Base-by-base conservation (phyloP, 2,888 invertebrate species). In the Invenusta paracnida region DNA sequence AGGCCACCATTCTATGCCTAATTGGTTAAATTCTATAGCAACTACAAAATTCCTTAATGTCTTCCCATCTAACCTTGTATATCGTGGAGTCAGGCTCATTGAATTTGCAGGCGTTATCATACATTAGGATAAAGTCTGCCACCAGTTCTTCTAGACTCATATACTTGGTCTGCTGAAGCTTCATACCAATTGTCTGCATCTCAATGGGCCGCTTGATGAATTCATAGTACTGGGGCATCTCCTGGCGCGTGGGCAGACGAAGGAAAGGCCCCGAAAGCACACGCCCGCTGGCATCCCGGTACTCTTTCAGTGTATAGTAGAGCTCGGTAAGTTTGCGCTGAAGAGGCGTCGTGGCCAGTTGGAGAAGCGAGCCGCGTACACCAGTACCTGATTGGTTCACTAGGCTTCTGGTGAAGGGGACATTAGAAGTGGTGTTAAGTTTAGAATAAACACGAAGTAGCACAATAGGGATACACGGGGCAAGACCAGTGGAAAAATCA, bases 71-170 rank as follows among this genome's bases (percentile, higher is more conserved):
- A n/a, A 90, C 94, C 92, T 96, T 97, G 91, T 97, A 98, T 88
- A 99, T 97, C 91, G 95, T 95, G 1, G 97, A 97, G 0, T 97
- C 97, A 0, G 98, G 96, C 90, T 98, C 98, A 91, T 99, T 98
- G 90, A 97, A 99, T 85, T 94, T 93, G 90, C 97, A 97, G 0
- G 99, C 98, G 91, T 99, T 99, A 89, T 96, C 95, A 87, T 96
- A 96, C 95, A 99, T 96, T 86, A 95, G 93, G 88, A 95, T 92
- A 85, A 98, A 92, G 93, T 99, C 98, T 86, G 94, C 94, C 90
- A 98, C 97, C 93, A 99, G 93, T 87, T 97, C 97, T 73, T 93
- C 93, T 30, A 98, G 91, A 87, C 92, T 93, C 0, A 93, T 92
- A 90, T 98, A 99, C 87, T 95, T 48, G 25, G 67, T 81, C 28